Evolutionary conservation across 2,113 vertebrate species (phyloP).

Genomic region (chimpanzee (Pan troglodytes)): NHGRI_mPanTro3-v2.1_pri NC_072409.2:108503501-108504000

Average conservation of each 20-base stretch:
- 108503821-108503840: too few species aligned
- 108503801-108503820: neutral
- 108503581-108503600: slow-evolving; percentile 24
- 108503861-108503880: neutral
- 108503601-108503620: neutral
- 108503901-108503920: too few species aligned
- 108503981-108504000: neutral
- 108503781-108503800: neutral
- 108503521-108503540: neutral
- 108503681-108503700: neutral
- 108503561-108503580: neutral
- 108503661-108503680: neutral
- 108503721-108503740: neutral
- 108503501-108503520: slow-evolving; percentile 1
- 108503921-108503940: neutral
- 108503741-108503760: neutral
- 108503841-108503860: neutral
- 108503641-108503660: neutral
- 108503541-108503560: neutral
- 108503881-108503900: too few species aligned
- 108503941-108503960: neutral
- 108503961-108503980: neutral
- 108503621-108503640: slow-evolving; percentile 29
- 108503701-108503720: neutral
- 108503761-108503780: neutral